These are phyloP conservation scores for Apis dorsata DNA, from an alignment of 1,140 invertebrate species.

Conservation along the genomic window DNA sequence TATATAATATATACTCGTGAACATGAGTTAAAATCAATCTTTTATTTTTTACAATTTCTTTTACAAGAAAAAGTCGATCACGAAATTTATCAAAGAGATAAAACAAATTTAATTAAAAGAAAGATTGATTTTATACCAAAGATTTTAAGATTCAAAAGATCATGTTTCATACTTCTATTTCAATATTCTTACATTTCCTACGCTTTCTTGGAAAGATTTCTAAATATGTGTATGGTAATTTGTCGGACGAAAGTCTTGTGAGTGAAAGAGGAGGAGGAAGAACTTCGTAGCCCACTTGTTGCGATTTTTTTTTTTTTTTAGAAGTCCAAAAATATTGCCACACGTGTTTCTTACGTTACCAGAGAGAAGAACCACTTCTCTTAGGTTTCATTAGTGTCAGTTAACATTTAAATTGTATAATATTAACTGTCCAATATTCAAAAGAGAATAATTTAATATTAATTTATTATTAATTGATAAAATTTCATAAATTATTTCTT, in stretches of 20 bases:
- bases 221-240: conserved; percentile 16
- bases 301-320: conserved; percentile 18
- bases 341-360: conserved; percentile 7
- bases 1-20: too few species aligned
- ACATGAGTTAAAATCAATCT: too few species aligned
- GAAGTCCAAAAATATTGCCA: background rate
- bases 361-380: background rate
- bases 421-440: too few species aligned
- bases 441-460: too few species aligned
- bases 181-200: conserved; percentile 6
- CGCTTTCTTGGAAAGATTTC: conserved; percentile 11
- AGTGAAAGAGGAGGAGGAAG: conserved; percentile 8
- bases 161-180: background rate
- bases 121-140: background rate
- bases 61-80: background rate
- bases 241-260: background rate
- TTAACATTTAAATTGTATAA: background rate
- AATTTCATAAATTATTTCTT: too few species aligned
- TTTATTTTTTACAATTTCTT: too few species aligned
- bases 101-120: background rate
- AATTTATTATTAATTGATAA: too few species aligned
- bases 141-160: background rate
- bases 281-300: conserved; percentile 20
- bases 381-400: background rate
- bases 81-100: background rate